Base-by-base conservation (phyloP, 2,113 vertebrate species). In the Platichthys stellatus region DNA sequence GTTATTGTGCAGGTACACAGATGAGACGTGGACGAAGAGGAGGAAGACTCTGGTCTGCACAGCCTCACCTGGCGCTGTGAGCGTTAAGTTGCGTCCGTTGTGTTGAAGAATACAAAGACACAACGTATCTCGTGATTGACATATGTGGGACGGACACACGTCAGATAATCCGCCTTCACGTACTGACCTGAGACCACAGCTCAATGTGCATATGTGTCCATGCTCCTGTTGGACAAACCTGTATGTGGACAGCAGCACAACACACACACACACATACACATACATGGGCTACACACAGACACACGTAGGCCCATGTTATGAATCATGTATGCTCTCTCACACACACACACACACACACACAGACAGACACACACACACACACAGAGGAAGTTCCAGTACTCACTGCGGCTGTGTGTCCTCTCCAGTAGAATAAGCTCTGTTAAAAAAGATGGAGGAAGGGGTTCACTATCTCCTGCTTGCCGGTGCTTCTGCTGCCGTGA, bases 331-430 rank as follows among this genome's bases (percentile, higher is more conserved):
- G 57, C 73, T 62, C 65, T 28, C 21, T 43, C 20, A 56, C 68
- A 51, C 23, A 53, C 65, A 5, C 53, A 35, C 12, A 62, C 61
- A 51, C 40, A 59, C 58, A n/a, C n/a, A n/a, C n/a, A n/a, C n/a
- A n/a, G n/a, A 7, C 66, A 49, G 6, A 57, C 68, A 53, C n/a
- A 62, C 64, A 51, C 35, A 60, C 62, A 62, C 64, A 51, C 43
- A 60, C 62, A 8, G 40, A 43, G 40, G 11, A 90, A 90, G 47
- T 91, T 90, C 68, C 78, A 69, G 6, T 81, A 91, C 91, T 92
- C 89, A 92, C 89, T 88, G 90, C 86, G 81, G 87, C 89, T 69
- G 78, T 79, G 51, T 24, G 20, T 43, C 69, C 78, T 73, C 78
- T 72, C 51, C 8, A 6, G 83, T 78, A 82, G 82, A 89, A 83